Evolutionary conservation across 1,140 invertebrate genomes (phyloP).

Genomic region (Hylyphantes graminicola): DNA sequence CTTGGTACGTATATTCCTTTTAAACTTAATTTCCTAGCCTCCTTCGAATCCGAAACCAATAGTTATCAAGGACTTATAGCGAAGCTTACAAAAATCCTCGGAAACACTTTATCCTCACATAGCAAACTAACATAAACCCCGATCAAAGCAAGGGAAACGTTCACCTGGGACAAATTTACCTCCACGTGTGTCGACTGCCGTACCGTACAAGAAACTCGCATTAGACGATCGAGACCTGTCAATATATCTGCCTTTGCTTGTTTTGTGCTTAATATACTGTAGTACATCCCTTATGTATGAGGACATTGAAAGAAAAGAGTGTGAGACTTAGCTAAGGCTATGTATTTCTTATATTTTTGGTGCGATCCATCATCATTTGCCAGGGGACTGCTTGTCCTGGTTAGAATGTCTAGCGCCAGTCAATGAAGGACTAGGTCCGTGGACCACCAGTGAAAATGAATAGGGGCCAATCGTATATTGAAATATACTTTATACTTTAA

Average conservation of each 20-base stretch:
- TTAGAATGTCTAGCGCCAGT: conserved; percentile 29
- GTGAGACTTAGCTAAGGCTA: neutral
- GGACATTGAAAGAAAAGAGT: neutral
- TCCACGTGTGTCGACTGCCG: neutral
- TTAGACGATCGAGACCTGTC: conserved; percentile 43
- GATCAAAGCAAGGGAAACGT: conserved; percentile 6
- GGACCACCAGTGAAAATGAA: neutral
- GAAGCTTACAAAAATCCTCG: conserved; percentile 24
- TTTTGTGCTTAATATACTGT: conserved; percentile 55
- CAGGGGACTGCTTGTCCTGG: conserved; percentile 50
- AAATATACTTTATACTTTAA: too few relatives aligned
- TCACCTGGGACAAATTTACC: neutral
- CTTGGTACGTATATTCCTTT: too few relatives aligned
- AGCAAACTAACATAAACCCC: conserved; percentile 50
- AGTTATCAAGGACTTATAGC: conserved; percentile 27
- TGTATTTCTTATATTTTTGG: neutral
- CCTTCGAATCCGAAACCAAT: neutral
- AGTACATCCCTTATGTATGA: conserved; percentile 34
- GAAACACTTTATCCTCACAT: conserved; percentile 48
- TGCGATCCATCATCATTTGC: conserved; percentile 50
- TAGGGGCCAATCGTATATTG: too few relatives aligned
- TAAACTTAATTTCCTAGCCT: too few relatives aligned
- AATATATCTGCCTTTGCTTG: conserved; percentile 53
- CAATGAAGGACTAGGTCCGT: conserved; percentile 30
- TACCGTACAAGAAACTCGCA: conserved; percentile 49